Evolutionary conservation across 2,113 vertebrate genomes (phyloP).

Genomic region (Elaphurus davidianus): DNA sequence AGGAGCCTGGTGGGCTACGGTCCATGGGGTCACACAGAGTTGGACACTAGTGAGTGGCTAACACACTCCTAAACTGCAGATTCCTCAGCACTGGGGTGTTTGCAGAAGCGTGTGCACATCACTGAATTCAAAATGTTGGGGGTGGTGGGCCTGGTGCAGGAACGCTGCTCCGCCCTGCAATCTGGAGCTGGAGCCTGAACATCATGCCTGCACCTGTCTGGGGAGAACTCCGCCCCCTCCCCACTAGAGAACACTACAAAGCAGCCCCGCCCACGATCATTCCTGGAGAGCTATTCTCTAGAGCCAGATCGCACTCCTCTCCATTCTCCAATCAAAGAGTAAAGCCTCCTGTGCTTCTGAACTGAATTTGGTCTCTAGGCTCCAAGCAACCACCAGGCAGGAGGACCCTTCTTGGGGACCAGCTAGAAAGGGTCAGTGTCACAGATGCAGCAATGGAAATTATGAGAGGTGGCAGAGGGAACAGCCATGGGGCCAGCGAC

Average conservation of each 20-base stretch:
- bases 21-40: neutral
- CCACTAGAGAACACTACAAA: neutral
- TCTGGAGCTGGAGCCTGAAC: neutral
- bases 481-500: neutral
- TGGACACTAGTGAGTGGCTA: neutral
- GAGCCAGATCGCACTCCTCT: neutral
- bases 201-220: too few species aligned
- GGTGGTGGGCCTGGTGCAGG: neutral
- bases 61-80: neutral
- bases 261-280: rapidly evolving
- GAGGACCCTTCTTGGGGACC: neutral
- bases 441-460: neutral
- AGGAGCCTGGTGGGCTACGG: neutral
- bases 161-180: neutral
- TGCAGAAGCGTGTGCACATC: neutral
- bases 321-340: neutral
- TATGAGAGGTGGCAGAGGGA: neutral
- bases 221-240: neutral
- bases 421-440: neutral
- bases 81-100: neutral
- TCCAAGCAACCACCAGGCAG: neutral
- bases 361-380: neutral
- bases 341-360: neutral
- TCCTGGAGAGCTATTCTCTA: neutral
- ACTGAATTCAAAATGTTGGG: neutral